Evolutionary conservation across 2,797 vertebrate species (phyloP).

Genomic region (Pangasius krempfi): DNA sequence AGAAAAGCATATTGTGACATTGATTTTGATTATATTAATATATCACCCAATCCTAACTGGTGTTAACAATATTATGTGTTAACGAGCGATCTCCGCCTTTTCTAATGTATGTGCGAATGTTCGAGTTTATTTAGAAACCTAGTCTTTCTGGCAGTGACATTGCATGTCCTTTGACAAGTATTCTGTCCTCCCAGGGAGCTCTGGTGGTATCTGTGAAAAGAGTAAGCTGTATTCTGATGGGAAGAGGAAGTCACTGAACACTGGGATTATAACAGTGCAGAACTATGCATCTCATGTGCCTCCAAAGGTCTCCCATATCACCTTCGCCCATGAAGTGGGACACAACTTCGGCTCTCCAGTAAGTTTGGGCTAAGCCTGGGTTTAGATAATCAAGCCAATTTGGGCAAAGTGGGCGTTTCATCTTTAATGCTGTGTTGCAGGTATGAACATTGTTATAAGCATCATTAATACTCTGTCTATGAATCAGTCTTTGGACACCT

Average conservation of each 20-base stretch:
- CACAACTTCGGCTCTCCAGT: constrained; percentile 99
- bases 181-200: constrained; percentile 83
- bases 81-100: not conserved
- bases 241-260: constrained; percentile 98
- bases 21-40: not conserved
- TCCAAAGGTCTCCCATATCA: constrained; percentile 98
- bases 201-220: constrained; percentile 98
- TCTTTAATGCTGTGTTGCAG: not conserved
- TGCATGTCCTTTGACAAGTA: not conserved
- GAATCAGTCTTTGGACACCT: not conserved
- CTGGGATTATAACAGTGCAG: constrained; percentile 98
- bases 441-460: not conserved
- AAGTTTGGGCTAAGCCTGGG: constrained; percentile 68
- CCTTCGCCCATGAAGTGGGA: constrained; percentile 98
- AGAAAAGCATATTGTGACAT: not conserved
- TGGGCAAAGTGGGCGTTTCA: not conserved
- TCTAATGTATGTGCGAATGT: not conserved
- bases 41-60: not conserved
- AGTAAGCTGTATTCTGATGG: constrained; percentile 97
- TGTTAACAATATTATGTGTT: not conserved
- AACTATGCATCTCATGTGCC: constrained; percentile 98
- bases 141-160: not conserved
- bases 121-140: not conserved
- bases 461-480: not conserved
- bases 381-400: not conserved